phyloP scores from a whole-genome alignment of 2,888 invertebrate genomes.

The Drosophila emarginata region DNA sequence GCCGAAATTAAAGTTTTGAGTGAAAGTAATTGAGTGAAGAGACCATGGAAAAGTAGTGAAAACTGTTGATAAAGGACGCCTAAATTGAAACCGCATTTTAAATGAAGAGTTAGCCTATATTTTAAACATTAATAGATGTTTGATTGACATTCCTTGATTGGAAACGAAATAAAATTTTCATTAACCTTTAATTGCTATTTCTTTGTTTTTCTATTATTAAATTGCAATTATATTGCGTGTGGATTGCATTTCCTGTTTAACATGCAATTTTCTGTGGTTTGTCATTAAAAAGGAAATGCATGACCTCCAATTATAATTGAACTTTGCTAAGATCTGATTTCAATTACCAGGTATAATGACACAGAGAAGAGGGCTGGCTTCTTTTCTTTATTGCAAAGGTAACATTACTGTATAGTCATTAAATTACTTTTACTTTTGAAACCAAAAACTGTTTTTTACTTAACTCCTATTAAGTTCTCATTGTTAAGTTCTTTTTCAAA shows the following conservation, averaged over 20 bases:
- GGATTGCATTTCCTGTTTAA: slow-evolving; percentile 19
- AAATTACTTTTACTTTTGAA: too few relatives aligned
- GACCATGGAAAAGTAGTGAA: background rate
- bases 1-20: background rate
- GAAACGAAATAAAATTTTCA: slow-evolving; percentile 43
- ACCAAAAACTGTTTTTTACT: too few relatives aligned
- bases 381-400: too few relatives aligned
- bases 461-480: too few relatives aligned
- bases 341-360: background rate
- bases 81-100: too few relatives aligned
- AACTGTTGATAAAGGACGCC: background rate
- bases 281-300: slow-evolving; percentile 36
- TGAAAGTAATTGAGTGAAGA: slow-evolving; percentile 37
- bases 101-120: background rate
- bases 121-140: background rate
- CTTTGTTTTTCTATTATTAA: slow-evolving; percentile 42
- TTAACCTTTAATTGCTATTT: slow-evolving; percentile 29
- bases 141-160: slow-evolving; percentile 48
- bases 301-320: slow-evolving; percentile 31
- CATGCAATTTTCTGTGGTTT: slow-evolving; percentile 47
- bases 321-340: background rate
- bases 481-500: too few relatives aligned
- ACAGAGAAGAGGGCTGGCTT: too few relatives aligned
- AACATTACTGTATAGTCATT: too few relatives aligned
- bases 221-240: slow-evolving; percentile 35